Conservation (phyloP, 2,888 invertebrate species). For the Nymphalis urticae region DNA sequence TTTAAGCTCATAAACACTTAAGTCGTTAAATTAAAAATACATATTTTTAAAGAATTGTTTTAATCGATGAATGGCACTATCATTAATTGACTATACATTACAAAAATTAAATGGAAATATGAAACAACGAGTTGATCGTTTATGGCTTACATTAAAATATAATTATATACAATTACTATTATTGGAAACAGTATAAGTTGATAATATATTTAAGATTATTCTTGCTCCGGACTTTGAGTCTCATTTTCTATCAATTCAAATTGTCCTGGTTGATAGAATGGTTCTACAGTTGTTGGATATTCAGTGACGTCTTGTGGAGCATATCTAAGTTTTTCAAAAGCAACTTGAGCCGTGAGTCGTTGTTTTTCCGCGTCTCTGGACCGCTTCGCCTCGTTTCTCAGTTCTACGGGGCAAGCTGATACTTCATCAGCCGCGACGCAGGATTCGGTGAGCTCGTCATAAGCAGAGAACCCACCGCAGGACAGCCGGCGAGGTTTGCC, state of each 20-base stretch:
- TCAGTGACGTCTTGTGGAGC: constrained; percentile 37
- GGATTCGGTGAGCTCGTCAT: constrained; percentile 85
- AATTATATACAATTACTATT: constrained; percentile 17
- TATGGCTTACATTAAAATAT: constrained; percentile 19
- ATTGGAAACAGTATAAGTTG: not conserved
- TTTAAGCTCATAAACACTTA: constrained; percentile 15
- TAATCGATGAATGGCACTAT: constrained; percentile 31
- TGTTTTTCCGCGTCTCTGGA: constrained; percentile 59
- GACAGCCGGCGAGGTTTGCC: constrained; percentile 87
- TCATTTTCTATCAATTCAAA: constrained; percentile 12
- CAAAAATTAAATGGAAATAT: constrained; percentile 8
- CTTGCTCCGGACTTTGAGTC: constrained; percentile 17
- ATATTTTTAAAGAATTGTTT: constrained; percentile 12
- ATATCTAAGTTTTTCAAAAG: constrained; percentile 43
- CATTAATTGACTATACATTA: constrained; percentile 19
- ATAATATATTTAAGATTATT: not conserved
- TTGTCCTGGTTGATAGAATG: not conserved
- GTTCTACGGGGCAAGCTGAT: constrained; percentile 83
- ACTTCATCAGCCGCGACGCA: constrained; percentile 92
- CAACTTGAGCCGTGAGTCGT: constrained; percentile 55
- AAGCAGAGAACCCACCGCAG: constrained; percentile 89
- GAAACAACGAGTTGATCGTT: constrained; percentile 8
- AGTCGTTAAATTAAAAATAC: constrained; percentile 12
- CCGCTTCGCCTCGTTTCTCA: constrained; percentile 55
- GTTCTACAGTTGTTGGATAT: not conserved